Evolutionary conservation across 2,888 invertebrate species (phyloP).

Genomic region (Drosophila prolongata): DNA sequence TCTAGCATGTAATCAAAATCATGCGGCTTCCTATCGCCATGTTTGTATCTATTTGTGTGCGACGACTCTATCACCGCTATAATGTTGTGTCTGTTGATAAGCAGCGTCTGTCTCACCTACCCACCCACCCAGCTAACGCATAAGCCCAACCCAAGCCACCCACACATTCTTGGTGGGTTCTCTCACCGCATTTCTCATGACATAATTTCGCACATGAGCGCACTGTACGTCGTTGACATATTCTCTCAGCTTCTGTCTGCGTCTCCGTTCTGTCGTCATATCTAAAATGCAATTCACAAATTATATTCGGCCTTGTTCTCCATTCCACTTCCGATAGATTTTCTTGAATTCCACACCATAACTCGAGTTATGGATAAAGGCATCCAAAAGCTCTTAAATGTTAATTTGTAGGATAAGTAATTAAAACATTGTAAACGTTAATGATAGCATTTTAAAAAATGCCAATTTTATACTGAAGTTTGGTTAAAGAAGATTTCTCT

Average conservation of each 20-base stretch:
- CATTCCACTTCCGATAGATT: conserved; percentile 22
- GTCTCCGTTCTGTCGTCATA: conserved; percentile 31
- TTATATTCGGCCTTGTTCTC: conserved; percentile 35
- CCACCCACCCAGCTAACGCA: conserved; percentile 16
- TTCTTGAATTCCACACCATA: not conserved
- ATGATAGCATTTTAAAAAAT: too few relatives aligned
- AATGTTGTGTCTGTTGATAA: conserved; percentile 49
- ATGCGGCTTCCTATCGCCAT: conserved; percentile 51
- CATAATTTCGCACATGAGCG: conserved; percentile 63
- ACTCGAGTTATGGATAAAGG: not conserved
- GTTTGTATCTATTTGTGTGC: conserved; percentile 2
- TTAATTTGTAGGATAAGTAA: too few relatives aligned
- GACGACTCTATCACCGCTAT: conserved; percentile 49
- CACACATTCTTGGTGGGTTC: conserved; percentile 7
- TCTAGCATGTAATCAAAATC: conserved; percentile 61
- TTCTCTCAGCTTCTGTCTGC: conserved; percentile 32
- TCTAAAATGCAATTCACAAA: conserved; percentile 43
- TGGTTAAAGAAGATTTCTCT: too few relatives aligned
- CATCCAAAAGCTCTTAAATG: too few relatives aligned
- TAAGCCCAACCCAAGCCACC: not conserved
- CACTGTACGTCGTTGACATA: conserved; percentile 15
- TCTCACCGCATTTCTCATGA: conserved; percentile 41
- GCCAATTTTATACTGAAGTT: too few relatives aligned
- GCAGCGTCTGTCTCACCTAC: conserved; percentile 12
- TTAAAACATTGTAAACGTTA: too few relatives aligned